phyloP scores from a whole-genome alignment of 2,797 vertebrate species.

The Melanotaenia boesemani region DNA sequence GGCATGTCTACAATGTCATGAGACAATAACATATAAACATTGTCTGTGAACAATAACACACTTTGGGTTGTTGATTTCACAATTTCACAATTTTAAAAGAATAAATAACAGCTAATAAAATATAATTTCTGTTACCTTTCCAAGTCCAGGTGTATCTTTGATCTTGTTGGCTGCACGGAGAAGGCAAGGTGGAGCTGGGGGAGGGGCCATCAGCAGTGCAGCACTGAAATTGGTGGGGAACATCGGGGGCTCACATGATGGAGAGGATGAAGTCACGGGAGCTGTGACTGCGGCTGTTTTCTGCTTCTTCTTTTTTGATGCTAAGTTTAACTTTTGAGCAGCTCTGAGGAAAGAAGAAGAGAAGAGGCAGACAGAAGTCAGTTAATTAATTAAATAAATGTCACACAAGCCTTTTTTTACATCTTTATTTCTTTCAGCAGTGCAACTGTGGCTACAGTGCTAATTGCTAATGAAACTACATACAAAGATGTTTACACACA shows the following conservation, averaged over 20 bases:
- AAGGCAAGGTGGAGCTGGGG: conserved; percentile 95
- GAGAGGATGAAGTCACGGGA: conserved; percentile 71
- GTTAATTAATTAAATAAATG: not conserved
- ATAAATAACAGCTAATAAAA: not conserved
- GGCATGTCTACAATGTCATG: not conserved
- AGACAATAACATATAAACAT: not conserved
- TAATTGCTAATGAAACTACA: too few species aligned
- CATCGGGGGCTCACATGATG: conserved; percentile 86
- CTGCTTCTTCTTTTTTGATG: conserved; percentile 97
- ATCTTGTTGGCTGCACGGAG: conserved; percentile 95
- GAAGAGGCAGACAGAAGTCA: not conserved
- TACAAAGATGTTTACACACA: conserved; percentile 8
- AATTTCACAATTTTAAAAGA: not conserved
- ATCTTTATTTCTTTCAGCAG: conserved; percentile 31
- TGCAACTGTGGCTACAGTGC: conserved; percentile 25
- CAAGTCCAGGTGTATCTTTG: conserved; percentile 95
- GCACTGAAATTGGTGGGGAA: conserved; percentile 95
- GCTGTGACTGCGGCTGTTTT: conserved; percentile 79
- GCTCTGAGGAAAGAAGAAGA: conserved; percentile 83
- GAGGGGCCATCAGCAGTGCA: conserved; percentile 89
- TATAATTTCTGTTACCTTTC: conserved; percentile 87
- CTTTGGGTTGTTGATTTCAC: not conserved
- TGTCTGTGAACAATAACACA: too few species aligned
- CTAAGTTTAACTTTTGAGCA: conserved; percentile 96
- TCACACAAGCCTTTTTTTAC: conserved; percentile 26